Percentiles rank a stretch among this genome's conserved stretches.
These are phyloP conservation scores for Australoheros facetus DNA, from an alignment of 2,797 vertebrate genomes.

Conservation along the genomic window DNA sequence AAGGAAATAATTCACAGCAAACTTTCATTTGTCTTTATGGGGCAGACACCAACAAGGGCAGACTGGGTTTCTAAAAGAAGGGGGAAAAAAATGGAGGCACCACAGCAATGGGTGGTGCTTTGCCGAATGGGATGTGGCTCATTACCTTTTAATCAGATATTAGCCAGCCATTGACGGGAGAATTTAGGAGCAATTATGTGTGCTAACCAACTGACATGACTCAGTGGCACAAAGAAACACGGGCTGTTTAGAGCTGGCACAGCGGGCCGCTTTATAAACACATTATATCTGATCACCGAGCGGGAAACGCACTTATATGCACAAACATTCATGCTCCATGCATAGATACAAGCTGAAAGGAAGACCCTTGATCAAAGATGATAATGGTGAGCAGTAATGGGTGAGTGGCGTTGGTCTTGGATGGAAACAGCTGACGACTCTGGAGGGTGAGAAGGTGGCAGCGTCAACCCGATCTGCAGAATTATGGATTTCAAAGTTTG, in stretches of 20 bases:
- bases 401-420: not conserved
- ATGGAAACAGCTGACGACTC: not conserved
- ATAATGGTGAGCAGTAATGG: not conserved
- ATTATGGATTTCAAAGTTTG: conserved; percentile 59
- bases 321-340: not conserved
- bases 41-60: not conserved
- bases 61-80: not conserved
- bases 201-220: conserved; percentile 59
- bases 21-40: no score
- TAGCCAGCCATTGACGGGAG: conserved; percentile 56
- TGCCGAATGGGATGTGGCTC: conserved; percentile 59
- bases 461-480: conserved; percentile 42
- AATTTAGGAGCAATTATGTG: conserved; percentile 72
- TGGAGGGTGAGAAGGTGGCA: conserved; percentile 37
- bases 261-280: conserved; percentile 35
- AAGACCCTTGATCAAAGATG: not conserved
- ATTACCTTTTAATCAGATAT: conserved; percentile 77
- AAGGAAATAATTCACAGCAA: no score
- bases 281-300: conserved; percentile 60
- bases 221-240: conserved; percentile 47
- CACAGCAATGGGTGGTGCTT: conserved; percentile 11
- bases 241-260: conserved; percentile 45
- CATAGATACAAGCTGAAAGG: not conserved
- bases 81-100: not conserved
- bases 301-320: not conserved